phyloP scores from a whole-genome alignment of 2,888 invertebrate species.

The Patella pellucida region DNA sequence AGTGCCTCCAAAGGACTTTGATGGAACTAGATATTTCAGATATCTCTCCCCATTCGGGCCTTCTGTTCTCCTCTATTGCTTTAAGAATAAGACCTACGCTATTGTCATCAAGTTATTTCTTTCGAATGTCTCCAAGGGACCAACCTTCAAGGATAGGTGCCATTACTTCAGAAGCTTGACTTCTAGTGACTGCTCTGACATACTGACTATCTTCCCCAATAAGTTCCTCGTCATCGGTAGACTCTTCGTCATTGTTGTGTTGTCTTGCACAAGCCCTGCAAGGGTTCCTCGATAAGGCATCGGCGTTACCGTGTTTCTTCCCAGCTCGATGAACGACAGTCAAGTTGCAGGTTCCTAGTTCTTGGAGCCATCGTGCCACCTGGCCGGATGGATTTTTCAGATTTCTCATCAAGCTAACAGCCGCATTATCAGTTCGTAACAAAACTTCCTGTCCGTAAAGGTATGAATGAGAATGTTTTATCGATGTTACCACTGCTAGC shows the following conservation, averaged over 20 bases:
- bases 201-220: too few relatives aligned
- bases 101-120: background rate
- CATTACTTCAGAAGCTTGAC: too few relatives aligned
- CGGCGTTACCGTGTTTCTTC: constrained; percentile 15
- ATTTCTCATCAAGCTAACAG: constrained; percentile 13
- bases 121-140: background rate
- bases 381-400: constrained; percentile 15
- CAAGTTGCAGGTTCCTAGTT: constrained; percentile 11
- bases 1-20: background rate
- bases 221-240: background rate
- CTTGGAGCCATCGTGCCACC: constrained; percentile 17
- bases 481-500: constrained; percentile 14
- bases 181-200: too few relatives aligned
- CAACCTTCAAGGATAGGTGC: background rate
- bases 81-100: background rate
- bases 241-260: background rate
- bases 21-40: background rate
- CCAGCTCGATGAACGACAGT: constrained; percentile 17
- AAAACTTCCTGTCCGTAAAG: constrained; percentile 18
- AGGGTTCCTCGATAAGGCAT: constrained; percentile 15
- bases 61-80: too few relatives aligned
- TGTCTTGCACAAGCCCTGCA: background rate
- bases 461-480: constrained; percentile 17
- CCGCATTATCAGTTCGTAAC: constrained; percentile 20
- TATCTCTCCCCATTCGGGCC: constrained; percentile 4